phyloP scores from a whole-genome alignment of 2,113 vertebrate genomes.

The Fulmarus glacialis region DNA sequence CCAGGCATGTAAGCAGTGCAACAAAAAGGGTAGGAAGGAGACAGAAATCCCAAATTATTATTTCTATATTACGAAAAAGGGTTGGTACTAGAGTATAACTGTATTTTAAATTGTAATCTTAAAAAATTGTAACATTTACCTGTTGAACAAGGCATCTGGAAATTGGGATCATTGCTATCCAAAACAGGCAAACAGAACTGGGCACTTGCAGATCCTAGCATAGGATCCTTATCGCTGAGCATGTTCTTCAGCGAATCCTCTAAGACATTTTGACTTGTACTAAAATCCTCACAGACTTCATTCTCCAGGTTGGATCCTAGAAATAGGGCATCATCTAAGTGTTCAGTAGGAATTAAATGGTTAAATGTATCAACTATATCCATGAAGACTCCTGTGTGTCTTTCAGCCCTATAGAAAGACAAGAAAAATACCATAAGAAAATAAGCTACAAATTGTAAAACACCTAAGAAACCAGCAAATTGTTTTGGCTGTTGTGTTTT shows the following conservation, averaged over 20 bases:
- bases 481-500: constrained; percentile 67
- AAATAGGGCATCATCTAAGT: constrained; percentile 96
- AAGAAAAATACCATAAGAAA: constrained; percentile 86
- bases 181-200: constrained; percentile 94
- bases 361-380: constrained; percentile 99
- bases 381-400: constrained; percentile 96
- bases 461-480: constrained; percentile 75
- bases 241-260: constrained; percentile 99
- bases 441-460: constrained; percentile 78
- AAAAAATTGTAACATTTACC: constrained; percentile 86
- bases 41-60: constrained; percentile 57
- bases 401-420: constrained; percentile 87
- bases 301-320: constrained; percentile 95
- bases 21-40: background rate
- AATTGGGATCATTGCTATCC: constrained; percentile 92
- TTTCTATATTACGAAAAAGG: constrained; percentile 48
- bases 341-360: constrained; percentile 99
- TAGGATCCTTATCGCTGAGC: constrained; percentile 99
- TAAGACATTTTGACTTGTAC: constrained; percentile 84
- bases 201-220: constrained; percentile 97
- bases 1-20: constrained; percentile 49
- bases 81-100: constrained; percentile 62
- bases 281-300: constrained; percentile 97
- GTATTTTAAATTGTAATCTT: constrained; percentile 77
- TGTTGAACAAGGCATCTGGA: constrained; percentile 89